These are phyloP conservation scores for Rattus rattus DNA, from an alignment of 2,113 vertebrate species.

Conservation along the genomic window DNA sequence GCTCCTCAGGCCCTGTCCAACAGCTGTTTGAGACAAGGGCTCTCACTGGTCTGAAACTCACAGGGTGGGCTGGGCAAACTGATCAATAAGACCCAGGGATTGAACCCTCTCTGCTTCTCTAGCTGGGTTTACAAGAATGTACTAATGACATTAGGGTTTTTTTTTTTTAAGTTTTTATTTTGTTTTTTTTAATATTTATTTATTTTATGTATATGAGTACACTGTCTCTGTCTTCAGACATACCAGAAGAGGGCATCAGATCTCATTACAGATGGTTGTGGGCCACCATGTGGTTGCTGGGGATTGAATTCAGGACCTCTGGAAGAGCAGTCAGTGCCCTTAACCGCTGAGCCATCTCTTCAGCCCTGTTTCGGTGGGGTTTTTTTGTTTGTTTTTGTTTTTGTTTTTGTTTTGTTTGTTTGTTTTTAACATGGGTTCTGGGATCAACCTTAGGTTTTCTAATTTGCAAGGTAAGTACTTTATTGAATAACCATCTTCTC, in stretches of 20 bases:
- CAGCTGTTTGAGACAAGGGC: neutral
- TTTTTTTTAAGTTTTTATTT: too few species aligned
- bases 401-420: neutral
- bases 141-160: neutral
- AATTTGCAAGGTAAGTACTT: neutral
- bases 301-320: too few species aligned
- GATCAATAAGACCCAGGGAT: neutral
- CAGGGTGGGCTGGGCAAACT: neutral
- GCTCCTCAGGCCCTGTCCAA: neutral
- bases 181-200: too few species aligned
- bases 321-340: too few species aligned
- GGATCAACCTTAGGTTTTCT: neutral
- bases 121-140: neutral
- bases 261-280: too few species aligned
- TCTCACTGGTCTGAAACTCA: neutral
- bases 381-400: too few species aligned
- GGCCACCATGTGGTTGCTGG: too few species aligned
- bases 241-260: too few species aligned
- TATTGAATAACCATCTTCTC: neutral
- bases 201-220: too few species aligned
- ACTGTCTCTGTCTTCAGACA: too few species aligned
- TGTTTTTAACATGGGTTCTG: neutral
- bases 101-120: neutral
- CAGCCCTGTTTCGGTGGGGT: too few species aligned
- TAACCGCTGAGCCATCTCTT: too few species aligned